These are phyloP conservation scores for Onychorhynchus coronatus DNA, from an alignment of 2,113 vertebrate genomes.

Conservation along the genomic window DNA sequence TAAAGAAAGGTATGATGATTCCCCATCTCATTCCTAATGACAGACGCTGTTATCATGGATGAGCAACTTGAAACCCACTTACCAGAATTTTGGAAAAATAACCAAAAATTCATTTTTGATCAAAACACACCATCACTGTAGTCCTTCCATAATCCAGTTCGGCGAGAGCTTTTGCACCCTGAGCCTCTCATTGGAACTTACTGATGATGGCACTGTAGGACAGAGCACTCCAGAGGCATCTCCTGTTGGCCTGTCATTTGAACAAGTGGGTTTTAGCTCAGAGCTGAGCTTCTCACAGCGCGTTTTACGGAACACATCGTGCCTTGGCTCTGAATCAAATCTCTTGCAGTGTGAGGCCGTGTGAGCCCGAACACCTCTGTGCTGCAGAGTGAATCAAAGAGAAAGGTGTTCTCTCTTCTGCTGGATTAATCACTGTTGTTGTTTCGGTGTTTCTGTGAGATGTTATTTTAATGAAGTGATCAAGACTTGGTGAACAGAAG, in stretches of 20 bases:
- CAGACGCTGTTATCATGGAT: background rate
- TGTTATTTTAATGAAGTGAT: background rate
- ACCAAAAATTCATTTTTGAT: background rate
- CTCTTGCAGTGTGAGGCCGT: background rate
- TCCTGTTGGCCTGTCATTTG: background rate
- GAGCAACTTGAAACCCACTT: background rate
- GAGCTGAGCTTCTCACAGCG: background rate
- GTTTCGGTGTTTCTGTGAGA: background rate
- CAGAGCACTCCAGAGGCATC: background rate
- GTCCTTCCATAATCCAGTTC: background rate
- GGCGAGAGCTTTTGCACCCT: background rate
- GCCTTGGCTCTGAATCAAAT: background rate
- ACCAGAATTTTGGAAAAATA: background rate
- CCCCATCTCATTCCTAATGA: background rate
- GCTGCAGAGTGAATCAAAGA: background rate
- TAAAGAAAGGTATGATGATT: background rate
- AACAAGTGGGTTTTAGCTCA: background rate
- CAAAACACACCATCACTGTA: background rate
- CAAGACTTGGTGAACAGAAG: background rate
- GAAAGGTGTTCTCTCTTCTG: background rate
- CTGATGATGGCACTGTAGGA: conserved; percentile 39
- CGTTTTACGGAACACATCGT: background rate
- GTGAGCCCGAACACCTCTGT: background rate
- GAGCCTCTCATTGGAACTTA: background rate
- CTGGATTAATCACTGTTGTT: background rate